Evolutionary conservation across 2,797 vertebrate genomes (phyloP), one percentile per base, ranked within the genome.

Genomic region (Muscicapa comitata): DNA sequence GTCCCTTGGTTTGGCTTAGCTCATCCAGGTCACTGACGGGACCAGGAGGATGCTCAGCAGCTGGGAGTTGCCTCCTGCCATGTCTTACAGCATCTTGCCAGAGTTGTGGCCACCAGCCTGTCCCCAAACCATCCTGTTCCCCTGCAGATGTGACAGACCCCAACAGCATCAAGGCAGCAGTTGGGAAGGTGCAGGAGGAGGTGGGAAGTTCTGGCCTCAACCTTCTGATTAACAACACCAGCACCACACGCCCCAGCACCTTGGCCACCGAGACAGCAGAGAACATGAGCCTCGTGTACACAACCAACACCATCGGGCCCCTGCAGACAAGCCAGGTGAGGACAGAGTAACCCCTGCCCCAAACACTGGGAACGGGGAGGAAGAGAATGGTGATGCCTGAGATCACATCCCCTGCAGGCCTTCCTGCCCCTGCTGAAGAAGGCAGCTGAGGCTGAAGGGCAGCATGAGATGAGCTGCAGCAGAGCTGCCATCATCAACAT

Each of bases 321-420:
- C 84, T 96, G 86, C 95, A 94, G 93, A 93, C 42, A 0, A 90
- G 89, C 76, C 95, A 96, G 93, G 95, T 95, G 61, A 85, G 90
- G 19, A 40, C 47, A n/a, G 7, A 3, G 9, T 21, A 33, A 2
- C 9, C 10, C 53, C 31, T 15, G 18, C n/a, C 55, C 47, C 48
- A 35, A 8, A 38, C 0, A 0, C 20, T 18, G 42, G 48, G 13
- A 29, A 15, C 0, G 3, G 28, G 29, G 58, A 55, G 68, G 72
- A 51, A 38, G 47, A 42, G 29, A 51, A 53, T 29, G 73, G 42
- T 35, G 42, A 76, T 17, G 24, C 5, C 45, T 1, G 0, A 57
- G 50, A 2, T 3, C 23, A 11, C 8, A 3, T 26, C 7, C 40
- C 26, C 58, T 11, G 4, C 65, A 96, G 95, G 94, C 93, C 0